Evolutionary conservation across 2,113 vertebrate species (phyloP), one percentile per base, ranked within the genome.

Genomic region (Pterocles orientalis): DNA sequence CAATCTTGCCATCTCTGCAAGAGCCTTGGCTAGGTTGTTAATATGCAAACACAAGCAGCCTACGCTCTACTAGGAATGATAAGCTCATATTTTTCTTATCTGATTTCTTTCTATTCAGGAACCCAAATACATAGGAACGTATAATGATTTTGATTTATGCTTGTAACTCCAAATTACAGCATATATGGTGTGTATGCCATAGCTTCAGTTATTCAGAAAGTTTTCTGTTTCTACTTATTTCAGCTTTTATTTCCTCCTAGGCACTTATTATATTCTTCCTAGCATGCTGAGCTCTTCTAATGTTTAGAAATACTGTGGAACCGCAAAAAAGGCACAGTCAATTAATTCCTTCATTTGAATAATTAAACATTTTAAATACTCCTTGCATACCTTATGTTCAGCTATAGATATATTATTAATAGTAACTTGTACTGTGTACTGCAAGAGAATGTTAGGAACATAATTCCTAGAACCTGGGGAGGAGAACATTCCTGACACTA

Each of bases 361-460:
- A 95, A 97, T 97, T 97, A 97, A 97, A 86, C 94, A 96, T 97
- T 97, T 98, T 90, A 97, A 97, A 97, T 92, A 96, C 94, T 95
- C 96, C 91, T 92, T 97, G 93, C 82, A 92, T 88, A 95, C 87
- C 78, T 97, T 93, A 54, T 69, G 81, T 95, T 92, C 80, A 91
- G 94, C 69, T 93, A 75, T 81, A 86, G 92, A 97, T 95, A 72
- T 76, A 94, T 97, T 96, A 96, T 97, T 97, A 95, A 97, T 96
- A 92, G 88, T 80, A 91, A 21, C 91, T 86, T 95, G 91, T 82
- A 70, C 75, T 69, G 82, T 62, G 79, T 92, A 91, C 90, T 94
- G 76, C 92, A 97, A 86, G 90, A 91, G 83, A 92, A 81, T 86
- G 77, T 88, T 86, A 96, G 90, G 82, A 39, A 86, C 58, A 54